phyloP scores from a whole-genome alignment of 2,888 invertebrate genomes.

The Pristionchus fissidentatus region DNA sequence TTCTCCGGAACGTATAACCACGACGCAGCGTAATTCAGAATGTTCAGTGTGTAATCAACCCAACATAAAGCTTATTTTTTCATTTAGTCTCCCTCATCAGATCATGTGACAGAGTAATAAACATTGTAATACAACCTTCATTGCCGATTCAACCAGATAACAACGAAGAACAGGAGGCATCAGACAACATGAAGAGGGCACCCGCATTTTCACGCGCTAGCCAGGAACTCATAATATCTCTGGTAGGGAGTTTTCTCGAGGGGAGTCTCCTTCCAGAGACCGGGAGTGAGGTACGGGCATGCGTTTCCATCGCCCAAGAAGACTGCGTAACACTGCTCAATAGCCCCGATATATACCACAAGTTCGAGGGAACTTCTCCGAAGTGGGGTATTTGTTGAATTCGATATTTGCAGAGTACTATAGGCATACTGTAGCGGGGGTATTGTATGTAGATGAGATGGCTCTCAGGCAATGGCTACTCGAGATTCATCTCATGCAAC shows the following conservation, averaged over 20 bases:
- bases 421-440: too few relatives aligned
- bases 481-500: too few relatives aligned
- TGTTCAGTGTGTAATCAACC: background rate
- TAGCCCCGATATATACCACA: too few relatives aligned
- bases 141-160: slow-evolving; percentile 22
- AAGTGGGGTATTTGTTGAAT: too few relatives aligned
- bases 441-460: too few relatives aligned
- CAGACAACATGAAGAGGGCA: slow-evolving; percentile 35
- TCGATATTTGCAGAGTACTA: too few relatives aligned
- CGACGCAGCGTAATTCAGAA: slow-evolving; percentile 34
- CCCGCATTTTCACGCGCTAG: slow-evolving; percentile 51
- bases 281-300: slow-evolving; percentile 97
- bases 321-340: too few relatives aligned
- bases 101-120: background rate
- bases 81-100: background rate
- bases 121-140: slow-evolving; percentile 40
- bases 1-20: background rate
- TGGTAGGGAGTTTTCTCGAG: slow-evolving; percentile 95
- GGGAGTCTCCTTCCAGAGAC: slow-evolving; percentile 97
- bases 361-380: too few relatives aligned
- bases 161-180: background rate
- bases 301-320: slow-evolving; percentile 76
- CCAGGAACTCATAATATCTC: slow-evolving; percentile 89
- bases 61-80: too few relatives aligned
- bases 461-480: too few relatives aligned